Evolutionary conservation across 2,113 vertebrate species (phyloP).

Genomic region (Eulemur macaco): DNA sequence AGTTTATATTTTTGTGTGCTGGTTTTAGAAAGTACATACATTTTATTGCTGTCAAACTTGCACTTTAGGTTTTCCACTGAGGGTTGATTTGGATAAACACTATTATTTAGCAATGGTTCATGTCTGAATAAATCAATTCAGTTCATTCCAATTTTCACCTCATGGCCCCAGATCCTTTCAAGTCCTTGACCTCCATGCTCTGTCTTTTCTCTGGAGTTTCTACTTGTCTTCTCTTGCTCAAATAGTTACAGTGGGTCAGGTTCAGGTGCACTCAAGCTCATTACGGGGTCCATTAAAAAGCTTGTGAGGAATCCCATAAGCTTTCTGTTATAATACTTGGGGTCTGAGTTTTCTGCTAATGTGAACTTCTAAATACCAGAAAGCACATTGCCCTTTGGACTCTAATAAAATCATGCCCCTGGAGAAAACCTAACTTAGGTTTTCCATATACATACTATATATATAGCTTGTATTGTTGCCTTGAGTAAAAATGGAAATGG

Average conservation of each 20-base stretch:
- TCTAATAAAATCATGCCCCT: background rate
- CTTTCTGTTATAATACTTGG: conserved; percentile 14
- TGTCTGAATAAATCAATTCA: background rate
- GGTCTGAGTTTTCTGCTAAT: background rate
- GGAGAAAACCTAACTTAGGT: background rate
- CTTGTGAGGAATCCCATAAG: background rate
- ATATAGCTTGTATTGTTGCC: background rate
- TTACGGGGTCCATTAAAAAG: background rate
- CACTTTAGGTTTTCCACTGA: background rate
- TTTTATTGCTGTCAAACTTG: background rate
- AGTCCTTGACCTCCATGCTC: background rate
- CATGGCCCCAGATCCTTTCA: background rate
- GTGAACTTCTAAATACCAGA: conserved; percentile 23
- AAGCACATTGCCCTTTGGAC: background rate
- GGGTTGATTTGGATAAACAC: conserved; percentile 26
- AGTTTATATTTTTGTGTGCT: background rate
- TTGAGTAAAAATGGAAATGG: background rate
- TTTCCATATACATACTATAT: background rate
- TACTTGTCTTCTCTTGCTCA: conserved; percentile 33
- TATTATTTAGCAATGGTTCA: background rate
- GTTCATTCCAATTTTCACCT: background rate
- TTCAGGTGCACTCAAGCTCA: background rate
- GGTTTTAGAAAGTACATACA: background rate
- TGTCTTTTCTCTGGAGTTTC: background rate
- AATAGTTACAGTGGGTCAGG: background rate